Evolutionary conservation across 2,113 vertebrate genomes (phyloP).

Genomic region (Macquaria australasica): DNA sequence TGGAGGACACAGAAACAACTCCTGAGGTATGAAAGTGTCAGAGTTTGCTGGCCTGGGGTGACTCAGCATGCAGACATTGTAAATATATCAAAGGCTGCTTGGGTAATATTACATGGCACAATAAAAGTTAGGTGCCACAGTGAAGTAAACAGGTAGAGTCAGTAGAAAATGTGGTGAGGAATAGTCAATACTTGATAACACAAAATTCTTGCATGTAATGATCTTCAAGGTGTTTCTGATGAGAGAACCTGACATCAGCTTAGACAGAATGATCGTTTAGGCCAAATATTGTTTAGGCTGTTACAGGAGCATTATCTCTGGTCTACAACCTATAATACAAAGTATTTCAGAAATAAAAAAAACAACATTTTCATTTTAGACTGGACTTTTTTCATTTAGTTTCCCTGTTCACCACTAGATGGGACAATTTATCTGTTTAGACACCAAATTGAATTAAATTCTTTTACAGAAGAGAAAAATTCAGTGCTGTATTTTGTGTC

Average conservation of each 20-base stretch:
- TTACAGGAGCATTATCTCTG: background rate
- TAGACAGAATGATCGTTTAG: background rate
- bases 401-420: slow-evolving; percentile 74
- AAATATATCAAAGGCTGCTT: slow-evolving; percentile 54
- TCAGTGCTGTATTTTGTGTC: background rate
- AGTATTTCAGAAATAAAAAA: background rate
- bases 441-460: slow-evolving; percentile 7
- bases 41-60: slow-evolving; percentile 41
- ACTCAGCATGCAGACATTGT: slow-evolving; percentile 43
- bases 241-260: background rate
- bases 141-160: slow-evolving; percentile 18
- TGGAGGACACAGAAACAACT: slow-evolving; percentile 47
- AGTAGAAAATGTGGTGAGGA: background rate
- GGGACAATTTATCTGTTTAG: slow-evolving; percentile 73
- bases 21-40: slow-evolving; percentile 51
- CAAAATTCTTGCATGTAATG: background rate
- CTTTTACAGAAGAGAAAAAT: background rate
- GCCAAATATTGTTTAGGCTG: background rate
- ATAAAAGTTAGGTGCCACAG: slow-evolving; percentile 17
- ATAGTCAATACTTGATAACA: background rate
- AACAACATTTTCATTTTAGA: background rate
- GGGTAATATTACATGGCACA: slow-evolving; percentile 27
- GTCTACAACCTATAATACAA: too few species aligned
- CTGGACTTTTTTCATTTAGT: slow-evolving; percentile 41
- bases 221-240: background rate